Evolutionary conservation across 2,797 vertebrate genomes (phyloP).

Genomic region (Cheracebus regulus): DNA sequence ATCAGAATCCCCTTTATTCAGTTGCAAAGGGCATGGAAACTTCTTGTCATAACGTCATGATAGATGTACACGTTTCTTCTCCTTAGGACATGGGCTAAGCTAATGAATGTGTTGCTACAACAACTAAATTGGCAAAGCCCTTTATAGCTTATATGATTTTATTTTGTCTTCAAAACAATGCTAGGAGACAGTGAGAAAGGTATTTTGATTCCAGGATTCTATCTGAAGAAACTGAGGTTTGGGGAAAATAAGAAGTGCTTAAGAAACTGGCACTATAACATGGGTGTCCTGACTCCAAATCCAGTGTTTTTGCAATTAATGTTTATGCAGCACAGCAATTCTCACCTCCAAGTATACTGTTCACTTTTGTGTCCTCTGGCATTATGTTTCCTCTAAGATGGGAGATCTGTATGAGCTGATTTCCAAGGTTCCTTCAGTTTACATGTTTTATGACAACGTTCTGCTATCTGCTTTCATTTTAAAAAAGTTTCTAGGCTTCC

Average conservation of each 20-base stretch:
- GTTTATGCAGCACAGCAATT: not conserved
- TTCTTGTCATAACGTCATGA: not conserved
- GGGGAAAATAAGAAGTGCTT: not conserved
- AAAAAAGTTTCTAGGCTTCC: not conserved
- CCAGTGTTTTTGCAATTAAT: not conserved
- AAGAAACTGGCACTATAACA: not conserved
- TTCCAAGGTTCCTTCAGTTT: not conserved
- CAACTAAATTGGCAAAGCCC: not conserved
- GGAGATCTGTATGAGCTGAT: not conserved
- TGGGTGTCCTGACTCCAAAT: not conserved
- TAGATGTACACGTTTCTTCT: not conserved
- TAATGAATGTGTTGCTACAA: not conserved
- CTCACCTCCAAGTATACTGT: not conserved
- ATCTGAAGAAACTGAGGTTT: not conserved
- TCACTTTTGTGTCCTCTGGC: not conserved
- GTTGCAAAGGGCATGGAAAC: not conserved
- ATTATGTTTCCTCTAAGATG: not conserved
- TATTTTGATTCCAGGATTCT: slow-evolving; percentile 3
- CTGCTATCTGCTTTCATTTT: not conserved
- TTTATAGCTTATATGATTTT: not conserved
- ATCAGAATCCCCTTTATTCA: not conserved
- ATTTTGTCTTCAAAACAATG: not conserved
- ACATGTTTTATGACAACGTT: not conserved
- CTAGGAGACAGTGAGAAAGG: not conserved
- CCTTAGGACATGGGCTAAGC: not conserved